Percentiles rank a stretch among this genome's conserved stretches.
phyloP scores from a whole-genome alignment of 2,113 vertebrate genomes.

The Pyxicephalus adspersus region DNA sequence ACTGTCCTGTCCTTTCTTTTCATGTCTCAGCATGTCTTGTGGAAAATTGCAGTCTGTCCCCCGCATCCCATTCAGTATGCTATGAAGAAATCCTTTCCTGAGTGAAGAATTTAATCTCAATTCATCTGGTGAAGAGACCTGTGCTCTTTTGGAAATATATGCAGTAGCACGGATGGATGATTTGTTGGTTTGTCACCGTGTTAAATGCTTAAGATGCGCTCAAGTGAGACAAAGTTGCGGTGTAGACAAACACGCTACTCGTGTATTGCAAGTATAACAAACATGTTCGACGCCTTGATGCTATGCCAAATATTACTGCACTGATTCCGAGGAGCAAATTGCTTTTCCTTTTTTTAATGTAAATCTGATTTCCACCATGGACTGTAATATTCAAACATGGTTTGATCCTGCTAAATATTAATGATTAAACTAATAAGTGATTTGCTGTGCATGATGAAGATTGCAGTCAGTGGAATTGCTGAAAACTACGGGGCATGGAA shows the following conservation, averaged over 20 bases:
- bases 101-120: conserved; percentile 22
- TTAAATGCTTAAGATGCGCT: conserved; percentile 13
- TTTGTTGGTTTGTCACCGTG: conserved; percentile 29
- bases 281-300: no score
- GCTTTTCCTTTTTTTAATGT: neutral
- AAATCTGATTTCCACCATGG: neutral
- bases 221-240: conserved; percentile 26
- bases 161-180: conserved; percentile 25
- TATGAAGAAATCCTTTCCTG: conserved; percentile 11
- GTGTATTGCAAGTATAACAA: neutral
- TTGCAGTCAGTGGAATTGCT: no score
- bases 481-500: no score
- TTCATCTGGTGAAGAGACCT: conserved; percentile 21
- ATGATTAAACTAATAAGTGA: no score
- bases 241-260: neutral
- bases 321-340: no score
- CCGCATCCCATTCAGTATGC: neutral
- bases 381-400: neutral
- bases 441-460: no score
- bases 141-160: conserved; percentile 24
- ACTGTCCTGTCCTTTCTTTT: conserved; percentile 20
- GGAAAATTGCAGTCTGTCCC: conserved; percentile 14
- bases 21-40: neutral
- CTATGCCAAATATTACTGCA: no score
- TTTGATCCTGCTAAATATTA: neutral